A percentile compares a stretch with the other conserved stretches of the same genome.
phyloP scores from a whole-genome alignment of 2,888 invertebrate genomes.

The Apocheima hispidaria region DNA sequence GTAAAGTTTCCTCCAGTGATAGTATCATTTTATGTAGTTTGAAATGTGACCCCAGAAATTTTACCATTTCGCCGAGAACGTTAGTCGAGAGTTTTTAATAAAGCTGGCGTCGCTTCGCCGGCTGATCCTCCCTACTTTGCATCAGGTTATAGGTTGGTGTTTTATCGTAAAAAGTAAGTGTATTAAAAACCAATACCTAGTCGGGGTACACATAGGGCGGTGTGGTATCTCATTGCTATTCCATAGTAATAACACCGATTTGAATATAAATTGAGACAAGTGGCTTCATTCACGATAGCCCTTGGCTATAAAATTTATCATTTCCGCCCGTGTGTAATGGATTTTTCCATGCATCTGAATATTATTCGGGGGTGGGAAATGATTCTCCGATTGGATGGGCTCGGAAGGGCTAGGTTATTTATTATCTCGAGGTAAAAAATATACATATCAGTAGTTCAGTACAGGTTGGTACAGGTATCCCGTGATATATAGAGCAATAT shows the following conservation, averaged over 20 bases:
- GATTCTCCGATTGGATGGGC: conserved; percentile 43
- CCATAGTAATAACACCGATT: conserved; percentile 61
- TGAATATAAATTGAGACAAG: conserved; percentile 67
- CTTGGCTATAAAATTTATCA: conserved; percentile 58
- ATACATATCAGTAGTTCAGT: conserved; percentile 37
- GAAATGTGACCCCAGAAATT: conserved; percentile 39
- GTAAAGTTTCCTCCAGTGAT: conserved; percentile 31
- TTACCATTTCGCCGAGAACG: conserved; percentile 33
- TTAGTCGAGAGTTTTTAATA: conserved; percentile 41
- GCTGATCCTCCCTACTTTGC: conserved; percentile 21
- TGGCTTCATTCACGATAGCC: conserved; percentile 59
- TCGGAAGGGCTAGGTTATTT: conserved; percentile 39
- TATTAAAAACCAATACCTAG: conserved; percentile 44
- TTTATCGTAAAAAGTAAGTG: conserved; percentile 41
- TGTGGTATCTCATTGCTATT: conserved; percentile 61
- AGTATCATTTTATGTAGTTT: conserved; percentile 36
- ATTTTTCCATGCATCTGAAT: conserved; percentile 50
- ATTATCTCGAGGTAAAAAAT: conserved; percentile 41
- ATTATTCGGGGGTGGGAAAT: conserved; percentile 45
- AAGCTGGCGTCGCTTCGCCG: too few species aligned
- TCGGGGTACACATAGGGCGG: conserved; percentile 21
- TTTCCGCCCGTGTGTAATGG: conserved; percentile 59
- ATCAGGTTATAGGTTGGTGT: conserved; percentile 36
- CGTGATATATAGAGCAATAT: conserved; percentile 33
- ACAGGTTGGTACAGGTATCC: conserved; percentile 33